Evolutionary conservation across 2,888 invertebrate genomes (phyloP), one percentile per base, ranked within the genome.

Genomic region (Myopa tessellatipennis): DNA sequence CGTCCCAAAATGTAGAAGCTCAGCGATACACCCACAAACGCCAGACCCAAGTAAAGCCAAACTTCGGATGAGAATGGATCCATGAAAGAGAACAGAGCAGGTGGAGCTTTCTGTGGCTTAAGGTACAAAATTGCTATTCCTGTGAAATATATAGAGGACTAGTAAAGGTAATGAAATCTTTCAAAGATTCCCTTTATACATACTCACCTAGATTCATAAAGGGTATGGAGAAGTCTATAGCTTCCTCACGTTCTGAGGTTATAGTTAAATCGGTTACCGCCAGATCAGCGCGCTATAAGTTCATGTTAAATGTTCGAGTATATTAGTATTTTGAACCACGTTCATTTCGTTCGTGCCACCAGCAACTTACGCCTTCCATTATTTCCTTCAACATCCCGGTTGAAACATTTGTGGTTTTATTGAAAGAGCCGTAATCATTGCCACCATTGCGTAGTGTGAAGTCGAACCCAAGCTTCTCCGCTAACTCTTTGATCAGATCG

Each of bases 221-320:
- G 0, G 98, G 98, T 89, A 95, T 95, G 0, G 98, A 97, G 85
- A 98, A 98, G 88, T 98, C 98, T 0, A 97, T 96, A 14, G 94
- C 96, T 83, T 92, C 92, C 85, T 97, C 96, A 73, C 98, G 92
- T 79, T 95, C 94, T 60, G 97, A 93, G 3, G 98, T 98, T 79
- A 95, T 94, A 0, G 95, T 95, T 81, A 98, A 90, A 87, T 98
- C 98, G 0, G 97, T 97, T 50, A 98, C 95, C 0, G 96, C 98
- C 84, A 98, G 92, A 90, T 98, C 95, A 6, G 95, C 96, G 85
- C 92, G 92, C 96, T 97, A 89, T 80, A n/a, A n/a, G 50, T 50
- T 55, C 14, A 55, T 8, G n/a, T 14, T n/a, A 55, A 6, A 50
- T 50, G 26, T 26, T 26, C 26, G 26, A 26, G 26, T 26, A 26